Evolutionary conservation across 2,113 vertebrate genomes (phyloP).

Genomic region (Tretioscincus oriximinensis): DNA sequence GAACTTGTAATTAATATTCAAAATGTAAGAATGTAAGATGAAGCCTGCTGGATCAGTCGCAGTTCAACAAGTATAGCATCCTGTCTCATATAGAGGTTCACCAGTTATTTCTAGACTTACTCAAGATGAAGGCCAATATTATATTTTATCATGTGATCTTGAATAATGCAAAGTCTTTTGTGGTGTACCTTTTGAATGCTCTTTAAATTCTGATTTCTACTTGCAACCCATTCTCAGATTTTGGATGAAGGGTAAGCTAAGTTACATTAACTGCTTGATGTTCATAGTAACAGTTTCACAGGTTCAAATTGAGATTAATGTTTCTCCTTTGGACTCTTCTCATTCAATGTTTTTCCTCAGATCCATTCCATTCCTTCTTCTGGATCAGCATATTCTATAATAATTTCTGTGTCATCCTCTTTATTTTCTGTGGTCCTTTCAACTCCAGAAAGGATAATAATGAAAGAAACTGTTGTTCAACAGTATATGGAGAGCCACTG

Average conservation of each 20-base stretch:
- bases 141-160: no score
- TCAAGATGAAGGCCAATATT: no score
- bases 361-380: background rate
- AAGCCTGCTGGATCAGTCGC: no score
- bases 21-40: no score
- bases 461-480: background rate
- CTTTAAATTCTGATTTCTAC: no score
- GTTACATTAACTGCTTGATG: background rate
- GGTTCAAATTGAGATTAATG: background rate
- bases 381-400: background rate
- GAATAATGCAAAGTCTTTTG: no score
- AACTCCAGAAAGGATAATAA: background rate
- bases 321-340: background rate
- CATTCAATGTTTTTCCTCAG: background rate
- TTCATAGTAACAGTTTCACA: background rate
- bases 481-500: background rate
- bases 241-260: background rate
- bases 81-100: no score
- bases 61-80: no score
- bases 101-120: no score
- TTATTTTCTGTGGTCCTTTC: background rate
- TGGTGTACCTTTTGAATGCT: no score
- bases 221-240: no score
- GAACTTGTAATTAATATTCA: no score
- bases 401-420: background rate